These are phyloP conservation scores for Drosophila rufa DNA, from an alignment of 1,140 invertebrate genomes.

Conservation along the genomic window DNA sequence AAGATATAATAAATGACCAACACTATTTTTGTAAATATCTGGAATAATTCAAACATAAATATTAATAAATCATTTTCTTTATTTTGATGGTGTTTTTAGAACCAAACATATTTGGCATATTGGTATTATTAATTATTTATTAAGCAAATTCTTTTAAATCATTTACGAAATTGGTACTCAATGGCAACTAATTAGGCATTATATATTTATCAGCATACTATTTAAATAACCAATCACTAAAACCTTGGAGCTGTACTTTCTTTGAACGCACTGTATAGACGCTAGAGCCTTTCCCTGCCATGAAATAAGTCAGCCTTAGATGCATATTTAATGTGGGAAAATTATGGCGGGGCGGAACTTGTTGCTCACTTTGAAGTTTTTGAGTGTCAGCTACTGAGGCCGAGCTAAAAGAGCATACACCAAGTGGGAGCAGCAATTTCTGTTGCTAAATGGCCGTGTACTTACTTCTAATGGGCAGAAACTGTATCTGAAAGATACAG, in stretches of 20 bases:
- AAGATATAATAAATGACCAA: too few species aligned
- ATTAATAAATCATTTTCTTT: too few species aligned
- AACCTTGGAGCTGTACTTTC: not conserved
- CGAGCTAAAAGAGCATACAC: conserved; percentile 13
- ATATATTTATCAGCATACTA: too few species aligned
- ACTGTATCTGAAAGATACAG: conserved; percentile 33
- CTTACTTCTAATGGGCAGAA: conserved; percentile 59
- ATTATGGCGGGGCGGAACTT: conserved; percentile 57
- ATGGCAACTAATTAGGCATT: too few species aligned
- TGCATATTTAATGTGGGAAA: conserved; percentile 79
- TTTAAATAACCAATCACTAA: not conserved
- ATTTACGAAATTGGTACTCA: too few species aligned
- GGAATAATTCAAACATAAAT: too few species aligned
- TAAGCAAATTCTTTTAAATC: too few species aligned
- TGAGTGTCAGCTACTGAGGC: conserved; percentile 27
- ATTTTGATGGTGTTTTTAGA: too few species aligned
- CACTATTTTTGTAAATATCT: too few species aligned
- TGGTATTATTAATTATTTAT: too few species aligned
- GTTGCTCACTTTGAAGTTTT: conserved; percentile 61
- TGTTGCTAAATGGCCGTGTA: conserved; percentile 44
- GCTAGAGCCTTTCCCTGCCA: conserved; percentile 4
- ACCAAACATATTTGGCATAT: too few species aligned
- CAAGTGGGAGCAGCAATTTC: conserved; percentile 16
- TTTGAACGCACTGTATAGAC: conserved; percentile 9
- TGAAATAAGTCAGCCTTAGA: conserved; percentile 30